These are phyloP conservation scores for Cataglyphis altisquamis DNA, from an alignment of 2,888 invertebrate species.

Conservation along the genomic window DNA sequence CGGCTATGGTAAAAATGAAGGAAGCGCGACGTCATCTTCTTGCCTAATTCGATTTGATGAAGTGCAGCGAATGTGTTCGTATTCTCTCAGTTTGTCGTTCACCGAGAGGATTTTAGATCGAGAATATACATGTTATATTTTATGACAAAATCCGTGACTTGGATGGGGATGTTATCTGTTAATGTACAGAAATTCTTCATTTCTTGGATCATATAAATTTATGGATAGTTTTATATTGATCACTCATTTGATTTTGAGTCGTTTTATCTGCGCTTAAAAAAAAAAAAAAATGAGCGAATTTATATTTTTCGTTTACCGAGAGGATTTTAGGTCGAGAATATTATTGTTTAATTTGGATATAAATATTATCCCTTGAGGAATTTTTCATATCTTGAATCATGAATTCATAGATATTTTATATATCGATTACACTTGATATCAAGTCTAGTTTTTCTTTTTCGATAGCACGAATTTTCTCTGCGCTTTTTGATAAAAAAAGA, in stretches of 20 bases:
- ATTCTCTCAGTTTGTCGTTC: conserved; percentile 8
- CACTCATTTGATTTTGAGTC: no score
- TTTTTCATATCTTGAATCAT: background rate
- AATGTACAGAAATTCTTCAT: no score
- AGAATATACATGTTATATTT: no score
- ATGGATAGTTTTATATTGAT: no score
- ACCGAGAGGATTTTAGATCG: conserved; percentile 11
- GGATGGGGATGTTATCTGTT: background rate
- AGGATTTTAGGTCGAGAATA: background rate
- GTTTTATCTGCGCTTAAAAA: background rate
- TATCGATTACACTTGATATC: background rate
- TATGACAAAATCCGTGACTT: background rate
- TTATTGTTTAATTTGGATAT: background rate
- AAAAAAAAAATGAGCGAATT: background rate
- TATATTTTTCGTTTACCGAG: no score
- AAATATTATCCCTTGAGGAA: background rate
- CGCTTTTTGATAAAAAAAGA: background rate
- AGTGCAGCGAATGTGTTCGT: background rate
- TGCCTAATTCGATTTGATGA: conserved; percentile 6
- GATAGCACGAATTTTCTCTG: background rate
- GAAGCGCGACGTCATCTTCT: conserved; percentile 12
- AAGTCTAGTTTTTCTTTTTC: background rate
- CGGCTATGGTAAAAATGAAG: conserved; percentile 22
- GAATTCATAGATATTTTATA: conserved; percentile 30
- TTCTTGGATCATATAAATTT: no score